Evolutionary conservation across 2,888 invertebrate species (phyloP).

Genomic region (Rugalucina vietnamica): DNA sequence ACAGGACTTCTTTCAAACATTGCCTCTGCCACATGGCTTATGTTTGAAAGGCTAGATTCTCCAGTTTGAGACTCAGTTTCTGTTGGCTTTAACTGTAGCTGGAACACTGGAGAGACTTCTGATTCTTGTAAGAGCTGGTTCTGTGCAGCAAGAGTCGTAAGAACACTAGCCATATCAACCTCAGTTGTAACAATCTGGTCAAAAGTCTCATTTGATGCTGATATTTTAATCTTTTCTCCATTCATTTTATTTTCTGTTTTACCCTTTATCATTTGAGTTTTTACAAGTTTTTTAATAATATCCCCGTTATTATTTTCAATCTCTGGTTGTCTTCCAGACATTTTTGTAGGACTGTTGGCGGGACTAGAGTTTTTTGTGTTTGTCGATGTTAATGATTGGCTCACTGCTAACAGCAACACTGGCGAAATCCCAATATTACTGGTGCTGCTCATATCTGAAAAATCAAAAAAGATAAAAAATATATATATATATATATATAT

Average conservation of each 20-base stretch:
- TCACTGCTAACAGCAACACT: conserved; percentile 81
- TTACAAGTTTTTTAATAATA: background rate
- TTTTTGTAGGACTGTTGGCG: background rate
- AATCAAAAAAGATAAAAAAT: too few species aligned
- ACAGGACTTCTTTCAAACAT: background rate
- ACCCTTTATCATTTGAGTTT: conserved; percentile 24
- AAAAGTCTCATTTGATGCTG: too few species aligned
- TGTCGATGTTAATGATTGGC: conserved; percentile 75
- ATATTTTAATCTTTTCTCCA: too few species aligned
- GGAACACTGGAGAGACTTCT: background rate
- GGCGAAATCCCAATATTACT: conserved; percentile 82
- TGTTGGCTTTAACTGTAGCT: too few species aligned
- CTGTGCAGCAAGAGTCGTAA: conserved; percentile 75
- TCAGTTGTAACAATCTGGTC: conserved; percentile 49
- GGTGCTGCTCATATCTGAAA: conserved; percentile 73
- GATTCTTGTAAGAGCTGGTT: conserved; percentile 54
- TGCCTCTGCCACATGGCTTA: background rate
- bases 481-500: too few species aligned
- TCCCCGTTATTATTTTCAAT: conserved; percentile 18
- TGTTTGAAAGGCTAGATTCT: too few species aligned
- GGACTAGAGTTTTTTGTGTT: conserved; percentile 20
- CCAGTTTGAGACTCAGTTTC: too few species aligned
- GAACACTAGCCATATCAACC: conserved; percentile 75
- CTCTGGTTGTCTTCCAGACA: conserved; percentile 1
- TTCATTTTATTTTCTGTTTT: background rate